phyloP scores from a whole-genome alignment of 2,113 vertebrate species.

The Ceratotherium simum region DNA sequence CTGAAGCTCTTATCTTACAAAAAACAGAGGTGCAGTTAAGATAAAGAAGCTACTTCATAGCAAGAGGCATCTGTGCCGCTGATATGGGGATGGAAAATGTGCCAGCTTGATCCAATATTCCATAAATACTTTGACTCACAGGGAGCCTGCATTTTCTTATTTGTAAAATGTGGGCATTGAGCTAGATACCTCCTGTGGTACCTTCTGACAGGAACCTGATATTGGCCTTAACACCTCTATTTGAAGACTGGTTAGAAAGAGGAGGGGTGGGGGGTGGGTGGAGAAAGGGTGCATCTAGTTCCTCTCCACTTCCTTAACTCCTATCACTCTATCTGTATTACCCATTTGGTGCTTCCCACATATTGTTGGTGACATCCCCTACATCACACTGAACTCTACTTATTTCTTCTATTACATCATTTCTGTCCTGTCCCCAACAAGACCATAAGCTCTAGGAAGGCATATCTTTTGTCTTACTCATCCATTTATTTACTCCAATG shows the following conservation, averaged over 20 bases:
- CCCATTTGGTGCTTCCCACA: neutral
- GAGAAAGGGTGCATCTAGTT: too few species aligned
- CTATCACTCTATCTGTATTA: neutral
- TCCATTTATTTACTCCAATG: neutral
- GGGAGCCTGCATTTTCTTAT: neutral
- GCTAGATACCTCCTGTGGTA: neutral
- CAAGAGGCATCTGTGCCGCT: neutral
- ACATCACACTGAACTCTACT: neutral
- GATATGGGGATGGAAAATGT: neutral
- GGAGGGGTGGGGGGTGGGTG: too few species aligned
- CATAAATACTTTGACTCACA: neutral
- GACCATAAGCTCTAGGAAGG: neutral
- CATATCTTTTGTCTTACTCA: neutral
- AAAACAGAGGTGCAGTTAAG: constrained; percentile 32
- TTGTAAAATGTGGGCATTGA: neutral
- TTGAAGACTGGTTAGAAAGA: neutral
- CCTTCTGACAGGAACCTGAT: neutral
- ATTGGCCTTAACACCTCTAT: constrained; percentile 13
- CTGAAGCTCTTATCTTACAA: constrained; percentile 75
- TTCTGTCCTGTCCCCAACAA: neutral
- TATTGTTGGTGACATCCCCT: neutral
- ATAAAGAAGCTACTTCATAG: neutral
- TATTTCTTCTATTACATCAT: neutral
- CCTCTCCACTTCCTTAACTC: neutral
- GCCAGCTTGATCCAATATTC: neutral